phyloP scores from a whole-genome alignment of 2,888 invertebrate genomes.

The Callyntrura guangdongensis region DNA sequence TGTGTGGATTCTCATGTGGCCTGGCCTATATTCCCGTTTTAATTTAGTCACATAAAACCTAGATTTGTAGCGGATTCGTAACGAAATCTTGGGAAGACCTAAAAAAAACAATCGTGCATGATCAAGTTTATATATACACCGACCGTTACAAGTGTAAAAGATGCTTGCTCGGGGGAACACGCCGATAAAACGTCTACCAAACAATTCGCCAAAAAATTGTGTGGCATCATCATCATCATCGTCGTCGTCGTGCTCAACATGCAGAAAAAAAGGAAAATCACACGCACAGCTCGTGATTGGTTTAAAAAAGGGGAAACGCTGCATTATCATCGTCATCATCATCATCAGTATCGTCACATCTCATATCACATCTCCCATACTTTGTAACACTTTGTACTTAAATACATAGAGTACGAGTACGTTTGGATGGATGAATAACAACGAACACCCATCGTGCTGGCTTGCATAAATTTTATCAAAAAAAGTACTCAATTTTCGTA shows the following conservation, averaged over 20 bases:
- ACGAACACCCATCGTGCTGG: neutral
- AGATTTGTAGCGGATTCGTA: neutral
- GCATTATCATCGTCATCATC: neutral
- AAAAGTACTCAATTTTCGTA: too few species aligned
- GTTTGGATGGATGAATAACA: neutral
- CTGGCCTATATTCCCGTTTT: neutral
- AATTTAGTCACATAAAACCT: neutral
- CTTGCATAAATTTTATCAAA: neutral
- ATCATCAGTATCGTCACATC: neutral
- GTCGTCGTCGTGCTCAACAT: too few species aligned
- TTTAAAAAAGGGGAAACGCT: slow-evolving; percentile 47
- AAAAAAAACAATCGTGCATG: too few species aligned
- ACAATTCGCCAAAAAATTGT: slow-evolving; percentile 11
- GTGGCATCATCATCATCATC: neutral
- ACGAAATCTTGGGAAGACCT: too few species aligned
- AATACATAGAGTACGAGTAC: too few species aligned
- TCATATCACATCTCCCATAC: neutral
- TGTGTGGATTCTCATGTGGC: neutral
- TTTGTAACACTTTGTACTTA: too few species aligned
- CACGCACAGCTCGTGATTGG: slow-evolving; percentile 64
- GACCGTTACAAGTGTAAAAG: too few species aligned
- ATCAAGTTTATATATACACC: too few species aligned
- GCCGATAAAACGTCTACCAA: neutral
- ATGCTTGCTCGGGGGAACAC: neutral
- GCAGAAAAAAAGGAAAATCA: slow-evolving; percentile 40